Percentiles rank a stretch among this genome's conserved stretches.
phyloP scores from a whole-genome alignment of 64 coral and sea anemone genomes.

The Pachyseris speciosa region DNA sequence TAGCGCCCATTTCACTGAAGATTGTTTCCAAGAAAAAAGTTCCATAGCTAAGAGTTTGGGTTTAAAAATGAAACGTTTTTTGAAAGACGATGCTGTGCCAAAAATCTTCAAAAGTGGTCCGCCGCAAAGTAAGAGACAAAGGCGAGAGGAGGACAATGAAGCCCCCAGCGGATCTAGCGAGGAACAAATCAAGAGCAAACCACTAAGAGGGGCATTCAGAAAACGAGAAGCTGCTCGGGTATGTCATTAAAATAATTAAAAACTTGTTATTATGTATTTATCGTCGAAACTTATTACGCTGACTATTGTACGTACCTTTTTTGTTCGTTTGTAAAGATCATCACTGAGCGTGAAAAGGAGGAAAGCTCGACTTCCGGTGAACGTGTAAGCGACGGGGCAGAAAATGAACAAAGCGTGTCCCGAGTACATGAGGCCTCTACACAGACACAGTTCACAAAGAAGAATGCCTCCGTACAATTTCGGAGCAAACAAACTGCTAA shows the following conservation, averaged over 20 bases:
- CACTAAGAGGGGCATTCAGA: background rate
- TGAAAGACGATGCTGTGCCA: conserved; percentile 13
- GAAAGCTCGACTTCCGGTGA: background rate
- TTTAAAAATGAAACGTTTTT: conserved; percentile 11
- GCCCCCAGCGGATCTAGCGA: too few relatives aligned
- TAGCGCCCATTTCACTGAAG: conserved; percentile 8
- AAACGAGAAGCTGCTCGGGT: conserved; percentile 15
- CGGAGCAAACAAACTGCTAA: conserved; percentile 2
- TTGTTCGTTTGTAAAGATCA: background rate
- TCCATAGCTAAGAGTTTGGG: conserved; percentile 2
- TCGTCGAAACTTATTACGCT: background rate
- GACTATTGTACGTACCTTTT: conserved; percentile 6
- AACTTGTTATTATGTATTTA: background rate
- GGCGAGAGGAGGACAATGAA: background rate
- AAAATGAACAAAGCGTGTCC: background rate
- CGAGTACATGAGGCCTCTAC: background rate
- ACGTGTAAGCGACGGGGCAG: background rate
- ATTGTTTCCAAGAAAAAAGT: conserved; percentile 45
- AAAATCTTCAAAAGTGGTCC: background rate
- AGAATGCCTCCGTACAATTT: conserved; percentile 29
- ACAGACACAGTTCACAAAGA: background rate
- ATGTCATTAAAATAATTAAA: background rate
- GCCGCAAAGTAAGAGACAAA: background rate
- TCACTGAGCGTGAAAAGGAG: background rate
- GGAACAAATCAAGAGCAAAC: background rate